Evolutionary conservation across 2,888 invertebrate species (phyloP).

Genomic region (Eupithecia exiguata): DNA sequence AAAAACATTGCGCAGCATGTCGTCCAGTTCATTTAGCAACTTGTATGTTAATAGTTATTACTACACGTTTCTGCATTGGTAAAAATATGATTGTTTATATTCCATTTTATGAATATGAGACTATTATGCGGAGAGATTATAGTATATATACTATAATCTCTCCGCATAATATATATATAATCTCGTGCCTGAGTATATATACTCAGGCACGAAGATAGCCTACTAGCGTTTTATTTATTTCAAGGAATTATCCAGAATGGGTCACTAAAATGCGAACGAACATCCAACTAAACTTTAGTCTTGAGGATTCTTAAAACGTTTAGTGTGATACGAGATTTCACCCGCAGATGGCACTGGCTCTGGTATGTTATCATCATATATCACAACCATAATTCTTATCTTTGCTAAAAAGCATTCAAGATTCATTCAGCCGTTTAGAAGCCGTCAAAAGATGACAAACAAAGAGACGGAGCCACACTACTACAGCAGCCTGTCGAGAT

Average conservation of each 20-base stretch:
- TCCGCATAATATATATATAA: too few relatives aligned
- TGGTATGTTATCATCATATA: neutral
- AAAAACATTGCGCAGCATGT: neutral
- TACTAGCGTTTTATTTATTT: neutral
- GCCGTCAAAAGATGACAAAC: neutral
- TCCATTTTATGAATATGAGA: slow-evolving; percentile 28
- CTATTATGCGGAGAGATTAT: slow-evolving; percentile 20
- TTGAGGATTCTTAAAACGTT: too few relatives aligned
- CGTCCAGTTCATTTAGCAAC: neutral
- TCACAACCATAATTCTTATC: neutral
- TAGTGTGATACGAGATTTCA: neutral
- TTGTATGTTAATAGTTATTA: neutral
- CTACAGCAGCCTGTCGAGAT: neutral
- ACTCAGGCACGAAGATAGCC: slow-evolving; percentile 20
- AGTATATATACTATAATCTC: too few relatives aligned
- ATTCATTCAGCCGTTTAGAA: neutral
- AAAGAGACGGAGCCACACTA: neutral
- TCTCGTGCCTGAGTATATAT: too few relatives aligned
- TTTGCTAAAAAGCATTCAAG: neutral
- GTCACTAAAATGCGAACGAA: neutral
- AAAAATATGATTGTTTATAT: slow-evolving; percentile 32
- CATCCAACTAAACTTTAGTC: too few relatives aligned
- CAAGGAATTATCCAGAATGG: neutral
- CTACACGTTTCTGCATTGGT: slow-evolving; percentile 19
- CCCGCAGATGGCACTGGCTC: too few relatives aligned